These are phyloP conservation scores for Hippocampus mohnikei DNA, from an alignment of 2,113 vertebrate species.

Conservation along the genomic window DNA sequence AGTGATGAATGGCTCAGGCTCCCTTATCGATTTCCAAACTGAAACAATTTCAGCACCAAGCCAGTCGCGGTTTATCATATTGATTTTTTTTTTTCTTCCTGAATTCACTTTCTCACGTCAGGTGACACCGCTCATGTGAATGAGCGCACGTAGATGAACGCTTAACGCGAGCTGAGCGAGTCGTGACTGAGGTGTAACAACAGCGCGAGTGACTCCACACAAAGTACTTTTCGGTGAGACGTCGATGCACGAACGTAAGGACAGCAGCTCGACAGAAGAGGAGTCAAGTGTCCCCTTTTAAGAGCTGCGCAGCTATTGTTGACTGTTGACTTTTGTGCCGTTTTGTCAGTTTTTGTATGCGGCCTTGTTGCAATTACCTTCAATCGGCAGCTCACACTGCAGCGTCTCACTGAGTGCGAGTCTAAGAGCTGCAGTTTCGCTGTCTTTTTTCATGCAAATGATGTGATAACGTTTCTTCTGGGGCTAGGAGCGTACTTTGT, in stretches of 20 bases:
- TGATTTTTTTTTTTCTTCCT: conserved; percentile 66
- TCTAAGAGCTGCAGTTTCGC: conserved; percentile 22
- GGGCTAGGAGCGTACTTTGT: neutral
- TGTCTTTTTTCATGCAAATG: neutral
- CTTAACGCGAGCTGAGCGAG: conserved; percentile 45
- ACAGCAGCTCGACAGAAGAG: conserved; percentile 31
- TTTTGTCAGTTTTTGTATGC: conserved; percentile 1
- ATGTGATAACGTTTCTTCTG: neutral
- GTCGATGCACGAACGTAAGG: conserved; percentile 32
- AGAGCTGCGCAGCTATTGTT: conserved; percentile 9
- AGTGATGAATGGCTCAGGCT: conserved; percentile 75
- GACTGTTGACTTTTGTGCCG: conserved; percentile 21
- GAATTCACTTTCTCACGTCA: conserved; percentile 71
- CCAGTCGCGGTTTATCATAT: conserved; percentile 83
- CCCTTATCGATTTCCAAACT: conserved; percentile 78
- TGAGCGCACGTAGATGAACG: conserved; percentile 56
- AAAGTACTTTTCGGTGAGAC: conserved; percentile 48
- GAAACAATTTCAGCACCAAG: conserved; percentile 83
- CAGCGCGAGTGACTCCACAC: conserved; percentile 33
- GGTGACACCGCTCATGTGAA: conserved; percentile 67
- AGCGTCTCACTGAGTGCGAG: conserved; percentile 18
- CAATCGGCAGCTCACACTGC: conserved; percentile 15
- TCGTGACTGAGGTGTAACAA: conserved; percentile 44
- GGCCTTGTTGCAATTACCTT: conserved; percentile 6
- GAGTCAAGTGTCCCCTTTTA: conserved; percentile 14